Percentiles rank a stretch among this genome's conserved stretches.
Evolutionary conservation across 2,113 vertebrate species (phyloP).

Genomic region (Neotragus moschatus): DNA sequence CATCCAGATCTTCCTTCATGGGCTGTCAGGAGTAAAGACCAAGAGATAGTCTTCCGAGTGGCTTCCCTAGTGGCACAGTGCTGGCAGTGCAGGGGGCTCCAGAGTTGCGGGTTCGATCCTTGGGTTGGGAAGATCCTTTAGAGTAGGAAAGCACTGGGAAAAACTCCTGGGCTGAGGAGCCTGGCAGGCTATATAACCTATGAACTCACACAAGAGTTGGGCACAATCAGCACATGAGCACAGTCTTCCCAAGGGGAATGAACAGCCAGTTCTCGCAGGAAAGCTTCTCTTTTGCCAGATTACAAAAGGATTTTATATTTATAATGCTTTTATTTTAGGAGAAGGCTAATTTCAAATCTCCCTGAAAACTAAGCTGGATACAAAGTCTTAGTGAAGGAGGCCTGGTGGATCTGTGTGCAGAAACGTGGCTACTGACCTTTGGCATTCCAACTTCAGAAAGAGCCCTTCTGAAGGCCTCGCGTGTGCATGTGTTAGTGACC

Average conservation of each 20-base stretch:
- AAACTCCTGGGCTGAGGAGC: neutral
- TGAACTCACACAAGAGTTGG: neutral
- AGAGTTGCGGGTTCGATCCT: neutral
- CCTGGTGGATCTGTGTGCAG: neutral
- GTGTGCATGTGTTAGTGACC: slow-evolving; percentile 62
- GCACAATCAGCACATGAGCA: neutral
- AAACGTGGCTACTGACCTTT: neutral
- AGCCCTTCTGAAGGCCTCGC: slow-evolving; percentile 87
- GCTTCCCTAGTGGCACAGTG: rapidly evolving
- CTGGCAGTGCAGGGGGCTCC: neutral
- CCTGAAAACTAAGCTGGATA: neutral
- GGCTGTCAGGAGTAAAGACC: neutral
- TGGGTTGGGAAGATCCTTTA: neutral
- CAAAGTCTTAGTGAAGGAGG: neutral
- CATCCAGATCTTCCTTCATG: neutral
- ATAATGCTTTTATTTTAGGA: neutral
- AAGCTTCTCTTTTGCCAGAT: neutral
- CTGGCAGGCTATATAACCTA: neutral
- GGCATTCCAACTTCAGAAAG: slow-evolving; percentile 44
- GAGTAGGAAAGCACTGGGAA: neutral
- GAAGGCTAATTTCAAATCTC: neutral
- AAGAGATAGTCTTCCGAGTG: neutral
- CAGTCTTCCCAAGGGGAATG: neutral
- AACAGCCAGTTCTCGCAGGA: neutral
- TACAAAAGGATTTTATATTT: neutral